phyloP scores from a whole-genome alignment of 1,140 invertebrate species.

The Dolichoris vasculosae region DNA sequence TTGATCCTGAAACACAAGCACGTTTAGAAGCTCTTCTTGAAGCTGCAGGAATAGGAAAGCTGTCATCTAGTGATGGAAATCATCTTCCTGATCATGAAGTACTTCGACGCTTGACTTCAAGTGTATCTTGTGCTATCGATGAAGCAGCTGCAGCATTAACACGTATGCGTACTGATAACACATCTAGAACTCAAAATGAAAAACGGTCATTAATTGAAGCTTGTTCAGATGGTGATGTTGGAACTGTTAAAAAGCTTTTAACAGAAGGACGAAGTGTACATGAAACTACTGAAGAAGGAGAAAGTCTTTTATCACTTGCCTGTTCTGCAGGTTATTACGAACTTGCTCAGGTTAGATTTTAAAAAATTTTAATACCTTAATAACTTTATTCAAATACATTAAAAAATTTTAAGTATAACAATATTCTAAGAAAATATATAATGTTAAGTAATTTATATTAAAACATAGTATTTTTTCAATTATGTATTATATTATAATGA shows the following conservation, averaged over 20 bases:
- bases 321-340: slow-evolving; percentile 96
- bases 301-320: slow-evolving; percentile 92
- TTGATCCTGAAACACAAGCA: slow-evolving; percentile 92
- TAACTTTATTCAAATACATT: too few species aligned
- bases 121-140: slow-evolving; percentile 94
- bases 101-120: slow-evolving; percentile 87
- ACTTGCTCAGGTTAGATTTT: slow-evolving; percentile 85
- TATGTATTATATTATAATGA: too few species aligned
- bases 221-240: slow-evolving; percentile 94
- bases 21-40: slow-evolving; percentile 90
- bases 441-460: too few species aligned
- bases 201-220: slow-evolving; percentile 87
- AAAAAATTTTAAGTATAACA: too few species aligned
- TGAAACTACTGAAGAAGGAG: slow-evolving; percentile 95
- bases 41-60: slow-evolving; percentile 85
- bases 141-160: slow-evolving; percentile 96
- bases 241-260: slow-evolving; percentile 89
- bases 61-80: slow-evolving; percentile 86
- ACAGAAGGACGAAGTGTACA: slow-evolving; percentile 93
- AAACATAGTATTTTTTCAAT: too few species aligned
- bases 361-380: background rate
- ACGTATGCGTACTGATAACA: slow-evolving; percentile 91
- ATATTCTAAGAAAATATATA: too few species aligned
- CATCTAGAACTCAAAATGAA: slow-evolving; percentile 73
- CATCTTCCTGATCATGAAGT: slow-evolving; percentile 88